These are phyloP conservation scores for Phorcus lineatus DNA, from an alignment of 2,888 invertebrate species.

Conservation along the genomic window DNA sequence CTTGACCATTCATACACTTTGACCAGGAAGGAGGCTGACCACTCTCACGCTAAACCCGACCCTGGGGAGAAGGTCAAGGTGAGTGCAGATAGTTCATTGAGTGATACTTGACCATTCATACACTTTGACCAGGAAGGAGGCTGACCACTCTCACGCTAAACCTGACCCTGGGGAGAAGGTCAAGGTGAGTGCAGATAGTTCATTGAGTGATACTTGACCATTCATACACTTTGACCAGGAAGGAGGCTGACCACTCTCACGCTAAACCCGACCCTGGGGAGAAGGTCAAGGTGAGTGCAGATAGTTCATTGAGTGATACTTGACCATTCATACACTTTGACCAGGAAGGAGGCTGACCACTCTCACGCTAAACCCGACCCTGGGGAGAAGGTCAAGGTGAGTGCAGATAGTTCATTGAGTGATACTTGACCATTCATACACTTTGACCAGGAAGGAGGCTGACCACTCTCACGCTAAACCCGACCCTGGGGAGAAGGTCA, in stretches of 20 bases:
- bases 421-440: neutral
- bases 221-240: too few relatives aligned
- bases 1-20: too few relatives aligned
- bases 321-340: too few relatives aligned
- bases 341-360: constrained; percentile 48
- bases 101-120: neutral
- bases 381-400: neutral
- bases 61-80: neutral
- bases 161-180: neutral
- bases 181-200: neutral
- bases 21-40: constrained; percentile 47
- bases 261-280: constrained; percentile 26
- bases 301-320: neutral
- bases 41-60: constrained; percentile 40
- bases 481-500: neutral
- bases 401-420: neutral
- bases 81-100: neutral
- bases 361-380: constrained; percentile 36
- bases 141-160: constrained; percentile 49
- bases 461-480: constrained; percentile 48
- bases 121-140: constrained; percentile 41
- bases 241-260: constrained; percentile 48
- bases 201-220: neutral
- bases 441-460: constrained; percentile 42
- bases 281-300: neutral